Conservation (phyloP, 2,888 invertebrate species). For the Tenthredo amoena region DNA sequence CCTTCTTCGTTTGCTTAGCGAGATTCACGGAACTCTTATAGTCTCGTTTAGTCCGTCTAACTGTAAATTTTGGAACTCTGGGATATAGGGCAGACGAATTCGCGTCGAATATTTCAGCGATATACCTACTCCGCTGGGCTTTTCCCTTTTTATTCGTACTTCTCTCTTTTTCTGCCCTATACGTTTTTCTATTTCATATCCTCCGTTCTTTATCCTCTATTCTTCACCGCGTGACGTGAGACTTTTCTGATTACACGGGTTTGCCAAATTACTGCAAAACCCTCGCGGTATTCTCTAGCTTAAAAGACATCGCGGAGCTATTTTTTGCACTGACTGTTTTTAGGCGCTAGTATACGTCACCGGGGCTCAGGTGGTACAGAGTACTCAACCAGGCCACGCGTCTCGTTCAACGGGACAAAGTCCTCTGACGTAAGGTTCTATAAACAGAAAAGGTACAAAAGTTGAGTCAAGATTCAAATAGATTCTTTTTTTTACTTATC, state of each 20-base stretch:
- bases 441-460: slow-evolving; percentile 32
- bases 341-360: slow-evolving; percentile 17
- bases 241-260: slow-evolving; percentile 10
- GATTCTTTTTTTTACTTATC: background rate
- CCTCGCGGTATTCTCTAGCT: background rate
- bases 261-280: background rate
- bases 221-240: background rate
- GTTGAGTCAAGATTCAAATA: background rate
- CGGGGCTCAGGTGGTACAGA: background rate
- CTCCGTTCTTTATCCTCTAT: background rate
- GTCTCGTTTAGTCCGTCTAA: slow-evolving; percentile 47
- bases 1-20: slow-evolving; percentile 48
- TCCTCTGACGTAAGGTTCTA: slow-evolving; percentile 44
- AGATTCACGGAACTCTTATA: slow-evolving; percentile 54
- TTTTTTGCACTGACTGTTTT: slow-evolving; percentile 28
- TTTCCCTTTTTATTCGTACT: background rate
- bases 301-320: background rate
- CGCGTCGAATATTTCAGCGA: slow-evolving; percentile 51
- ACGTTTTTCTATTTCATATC: background rate
- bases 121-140: background rate
- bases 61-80: slow-evolving; percentile 50
- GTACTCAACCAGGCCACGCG: slow-evolving; percentile 41
- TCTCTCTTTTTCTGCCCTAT: background rate
- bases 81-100: slow-evolving; percentile 54
- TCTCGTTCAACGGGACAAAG: slow-evolving; percentile 42